Evolutionary conservation across 2,888 invertebrate genomes (phyloP).

Genomic region (Aspidiotus rigidus): DNA sequence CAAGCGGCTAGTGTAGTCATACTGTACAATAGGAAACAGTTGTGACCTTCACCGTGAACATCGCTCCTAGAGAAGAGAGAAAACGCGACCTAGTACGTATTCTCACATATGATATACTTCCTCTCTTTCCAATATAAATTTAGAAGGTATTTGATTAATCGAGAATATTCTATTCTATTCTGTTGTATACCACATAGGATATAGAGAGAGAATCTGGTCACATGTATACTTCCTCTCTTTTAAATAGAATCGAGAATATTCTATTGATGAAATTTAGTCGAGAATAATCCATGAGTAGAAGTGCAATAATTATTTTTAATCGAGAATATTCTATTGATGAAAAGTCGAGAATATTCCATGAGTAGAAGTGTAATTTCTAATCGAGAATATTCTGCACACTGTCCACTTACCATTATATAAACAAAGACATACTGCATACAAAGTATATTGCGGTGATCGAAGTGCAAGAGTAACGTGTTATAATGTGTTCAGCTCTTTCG

Average conservation of each 20-base stretch:
- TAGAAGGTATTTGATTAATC: too few relatives aligned
- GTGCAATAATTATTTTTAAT: not conserved
- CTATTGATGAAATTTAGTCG: too few relatives aligned
- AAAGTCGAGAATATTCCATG: not conserved
- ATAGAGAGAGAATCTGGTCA: too few relatives aligned
- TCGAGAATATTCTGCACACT: not conserved
- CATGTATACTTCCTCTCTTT: too few relatives aligned
- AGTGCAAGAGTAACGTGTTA: not conserved
- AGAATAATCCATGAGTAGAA: not conserved
- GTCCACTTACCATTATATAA: not conserved
- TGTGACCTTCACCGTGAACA: not conserved
- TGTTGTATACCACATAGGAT: too few relatives aligned
- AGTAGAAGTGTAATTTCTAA: not conserved
- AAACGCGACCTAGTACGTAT: not conserved
- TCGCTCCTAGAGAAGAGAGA: not conserved
- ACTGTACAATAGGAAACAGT: not conserved
- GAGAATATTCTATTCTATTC: too few relatives aligned
- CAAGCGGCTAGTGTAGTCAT: too few relatives aligned
- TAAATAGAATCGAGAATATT: too few relatives aligned
- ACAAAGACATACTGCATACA: not conserved
- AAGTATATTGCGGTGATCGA: not conserved
- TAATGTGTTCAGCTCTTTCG: conserved; percentile 1
- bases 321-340: not conserved
- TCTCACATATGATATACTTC: too few relatives aligned
- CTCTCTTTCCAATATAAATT: too few relatives aligned